Evolutionary conservation across 35 echinoderm and acorn worm species (phyloP).

Genomic region (Ophiothrix spiculata): DNA sequence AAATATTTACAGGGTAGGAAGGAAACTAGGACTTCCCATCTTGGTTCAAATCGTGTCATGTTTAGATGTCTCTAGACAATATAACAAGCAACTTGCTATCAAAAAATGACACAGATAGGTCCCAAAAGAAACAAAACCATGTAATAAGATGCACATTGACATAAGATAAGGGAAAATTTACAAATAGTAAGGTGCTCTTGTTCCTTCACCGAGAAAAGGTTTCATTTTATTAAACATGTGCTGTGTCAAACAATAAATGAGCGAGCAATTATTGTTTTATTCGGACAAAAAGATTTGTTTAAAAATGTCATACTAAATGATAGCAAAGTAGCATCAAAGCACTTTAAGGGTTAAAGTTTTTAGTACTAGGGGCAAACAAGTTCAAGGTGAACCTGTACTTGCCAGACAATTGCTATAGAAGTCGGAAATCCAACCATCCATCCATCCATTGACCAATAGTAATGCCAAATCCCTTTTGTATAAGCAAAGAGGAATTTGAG

Average conservation of each 20-base stretch:
- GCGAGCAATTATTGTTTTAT: no score
- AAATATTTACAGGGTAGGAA: background rate
- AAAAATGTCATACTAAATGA: no score
- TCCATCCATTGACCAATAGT: background rate
- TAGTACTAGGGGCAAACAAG: background rate
- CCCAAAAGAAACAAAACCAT: no score
- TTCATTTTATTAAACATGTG: no score
- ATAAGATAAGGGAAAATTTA: no score
- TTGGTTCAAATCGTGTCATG: background rate
- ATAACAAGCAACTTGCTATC: no score
- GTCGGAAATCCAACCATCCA: constrained; percentile 1
- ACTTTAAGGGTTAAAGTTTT: background rate
- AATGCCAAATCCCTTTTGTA: constrained; percentile 7
- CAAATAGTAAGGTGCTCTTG: no score
- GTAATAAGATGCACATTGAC: no score
- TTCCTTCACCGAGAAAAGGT: no score
- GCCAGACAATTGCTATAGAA: background rate
- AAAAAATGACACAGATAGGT: no score
- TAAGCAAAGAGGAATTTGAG: constrained; percentile 3
- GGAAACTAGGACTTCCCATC: background rate
- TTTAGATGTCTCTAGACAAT: background rate
- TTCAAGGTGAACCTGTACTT: background rate
- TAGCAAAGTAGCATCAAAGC: background rate
- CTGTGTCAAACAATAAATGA: no score
- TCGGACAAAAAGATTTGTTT: no score